Conservation (phyloP, 2,888 invertebrate species). For the Ellobium chinense region DNA sequence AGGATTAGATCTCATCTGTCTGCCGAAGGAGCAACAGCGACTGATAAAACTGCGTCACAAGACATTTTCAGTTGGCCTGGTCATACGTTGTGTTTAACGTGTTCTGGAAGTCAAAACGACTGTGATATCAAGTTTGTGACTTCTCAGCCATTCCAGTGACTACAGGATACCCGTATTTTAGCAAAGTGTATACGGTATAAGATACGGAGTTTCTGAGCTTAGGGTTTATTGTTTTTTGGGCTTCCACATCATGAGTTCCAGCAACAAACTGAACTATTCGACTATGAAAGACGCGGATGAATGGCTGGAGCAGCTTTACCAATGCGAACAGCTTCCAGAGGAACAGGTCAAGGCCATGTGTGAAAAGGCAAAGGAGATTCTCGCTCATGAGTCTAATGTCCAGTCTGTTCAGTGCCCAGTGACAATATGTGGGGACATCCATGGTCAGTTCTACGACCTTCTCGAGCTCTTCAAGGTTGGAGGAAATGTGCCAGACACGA, state of each 20-base stretch:
- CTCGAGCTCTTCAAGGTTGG: constrained; percentile 99
- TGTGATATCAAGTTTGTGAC: no score
- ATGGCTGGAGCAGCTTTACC: constrained; percentile 47
- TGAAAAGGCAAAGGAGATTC: constrained; percentile 96
- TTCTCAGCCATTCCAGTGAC: no score
- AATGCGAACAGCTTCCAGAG: constrained; percentile 40
- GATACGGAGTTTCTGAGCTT: no score
- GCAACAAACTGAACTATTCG: background rate
- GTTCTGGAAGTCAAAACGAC: no score
- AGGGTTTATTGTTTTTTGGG: no score
- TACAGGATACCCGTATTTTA: no score
- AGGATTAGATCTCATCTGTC: no score
- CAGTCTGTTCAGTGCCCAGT: constrained; percentile 99
- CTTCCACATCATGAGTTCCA: background rate
- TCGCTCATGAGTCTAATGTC: constrained; percentile 99
- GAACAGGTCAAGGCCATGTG: constrained; percentile 44
- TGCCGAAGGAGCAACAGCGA: no score
- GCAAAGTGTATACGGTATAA: no score
- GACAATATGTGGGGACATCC: constrained; percentile 99
- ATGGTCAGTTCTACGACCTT: constrained; percentile 99
- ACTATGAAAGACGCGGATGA: constrained; percentile 39
- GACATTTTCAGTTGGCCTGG: no score
- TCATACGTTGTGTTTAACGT: no score
- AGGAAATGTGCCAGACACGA: constrained; percentile 99
- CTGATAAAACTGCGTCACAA: no score